Evolutionary conservation across 1,140 invertebrate species (phyloP).

Genomic region (Ostrea denselamellosa): DNA sequence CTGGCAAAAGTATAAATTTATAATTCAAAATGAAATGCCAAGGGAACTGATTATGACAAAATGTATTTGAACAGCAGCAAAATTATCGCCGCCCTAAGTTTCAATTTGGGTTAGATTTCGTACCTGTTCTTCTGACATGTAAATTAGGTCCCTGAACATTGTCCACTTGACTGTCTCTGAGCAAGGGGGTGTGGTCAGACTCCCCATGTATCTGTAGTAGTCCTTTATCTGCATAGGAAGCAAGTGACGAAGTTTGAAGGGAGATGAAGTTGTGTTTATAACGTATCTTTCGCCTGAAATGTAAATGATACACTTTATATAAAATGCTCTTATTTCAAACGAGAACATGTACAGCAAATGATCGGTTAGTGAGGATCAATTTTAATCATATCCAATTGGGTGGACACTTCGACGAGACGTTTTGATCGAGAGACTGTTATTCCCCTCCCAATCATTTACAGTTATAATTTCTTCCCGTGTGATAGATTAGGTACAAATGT

Average conservation of each 20-base stretch:
- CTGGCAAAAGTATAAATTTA: background rate
- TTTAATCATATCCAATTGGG: no score
- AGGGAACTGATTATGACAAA: no score
- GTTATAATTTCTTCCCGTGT: no score
- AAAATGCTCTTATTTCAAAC: no score
- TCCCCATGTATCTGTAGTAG: constrained; percentile 85
- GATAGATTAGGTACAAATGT: no score
- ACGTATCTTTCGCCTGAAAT: background rate
- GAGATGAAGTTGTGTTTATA: background rate
- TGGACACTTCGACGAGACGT: no score
- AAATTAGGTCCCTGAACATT: constrained; percentile 71
- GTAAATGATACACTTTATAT: background rate
- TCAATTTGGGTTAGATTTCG: background rate
- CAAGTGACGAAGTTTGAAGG: constrained; percentile 42
- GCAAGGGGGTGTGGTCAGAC: constrained; percentile 87
- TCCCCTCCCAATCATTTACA: no score
- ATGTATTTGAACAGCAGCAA: background rate
- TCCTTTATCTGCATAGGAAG: constrained; percentile 42
- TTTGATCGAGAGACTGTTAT: no score
- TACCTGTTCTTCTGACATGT: constrained; percentile 54
- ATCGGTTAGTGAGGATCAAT: no score
- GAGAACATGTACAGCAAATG: no score
- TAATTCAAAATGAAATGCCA: background rate
- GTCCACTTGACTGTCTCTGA: constrained; percentile 86
- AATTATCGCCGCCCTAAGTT: background rate